Conservation (phyloP, 2,888 invertebrate genomes). For the Sialis lutaria region DNA sequence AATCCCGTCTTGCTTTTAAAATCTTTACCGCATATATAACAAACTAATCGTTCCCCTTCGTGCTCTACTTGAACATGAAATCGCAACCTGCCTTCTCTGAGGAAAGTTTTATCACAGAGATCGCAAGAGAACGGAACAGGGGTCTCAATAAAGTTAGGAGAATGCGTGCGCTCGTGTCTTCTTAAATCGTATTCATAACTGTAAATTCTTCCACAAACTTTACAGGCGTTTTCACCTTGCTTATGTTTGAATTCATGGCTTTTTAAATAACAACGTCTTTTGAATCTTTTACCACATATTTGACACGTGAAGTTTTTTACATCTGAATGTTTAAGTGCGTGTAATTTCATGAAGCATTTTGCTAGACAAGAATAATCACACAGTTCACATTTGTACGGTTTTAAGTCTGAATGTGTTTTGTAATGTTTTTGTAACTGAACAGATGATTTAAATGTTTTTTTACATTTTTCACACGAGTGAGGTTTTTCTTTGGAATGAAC, state of each 20-base stretch:
- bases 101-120: constrained; percentile 10
- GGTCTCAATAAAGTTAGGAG: constrained; percentile 5
- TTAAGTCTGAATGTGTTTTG: constrained; percentile 1
- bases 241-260: constrained; percentile 8
- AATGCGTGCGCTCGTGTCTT: constrained; percentile 9
- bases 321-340: constrained; percentile 3
- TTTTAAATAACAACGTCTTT: not conserved
- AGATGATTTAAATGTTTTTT: constrained; percentile 1
- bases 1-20: constrained; percentile 10
- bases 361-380: constrained; percentile 1
- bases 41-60: constrained; percentile 9
- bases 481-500: no score
- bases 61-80: not conserved
- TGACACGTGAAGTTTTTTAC: constrained; percentile 3
- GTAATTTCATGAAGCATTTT: constrained; percentile 6
- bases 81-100: constrained; percentile 1
- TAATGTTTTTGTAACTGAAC: constrained; percentile 1
- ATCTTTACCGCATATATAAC: constrained; percentile 16
- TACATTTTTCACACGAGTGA: constrained; percentile 3
- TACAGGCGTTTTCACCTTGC: not conserved
- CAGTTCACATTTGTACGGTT: constrained; percentile 1
- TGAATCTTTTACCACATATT: constrained; percentile 1
- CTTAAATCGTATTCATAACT: constrained; percentile 11
- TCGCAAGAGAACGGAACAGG: constrained; percentile 5
- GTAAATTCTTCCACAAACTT: constrained; percentile 11